Percentiles rank a stretch among this genome's conserved stretches.
phyloP scores from a whole-genome alignment of 2,797 vertebrate genomes.

The Sus cebifrons region DNA sequence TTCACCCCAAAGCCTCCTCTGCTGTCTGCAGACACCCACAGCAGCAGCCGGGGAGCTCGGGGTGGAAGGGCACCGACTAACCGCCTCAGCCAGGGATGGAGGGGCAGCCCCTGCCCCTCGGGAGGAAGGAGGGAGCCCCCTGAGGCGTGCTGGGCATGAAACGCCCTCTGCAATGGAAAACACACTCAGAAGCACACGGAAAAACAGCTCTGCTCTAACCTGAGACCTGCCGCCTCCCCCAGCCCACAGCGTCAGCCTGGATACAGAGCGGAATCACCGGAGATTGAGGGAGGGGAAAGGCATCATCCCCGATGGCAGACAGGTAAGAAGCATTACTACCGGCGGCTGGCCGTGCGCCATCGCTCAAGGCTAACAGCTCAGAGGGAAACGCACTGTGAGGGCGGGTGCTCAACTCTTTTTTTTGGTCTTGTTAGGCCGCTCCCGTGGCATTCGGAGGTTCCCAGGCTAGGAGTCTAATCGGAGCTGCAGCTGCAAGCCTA shows the following conservation, averaged over 20 bases:
- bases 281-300: slow-evolving; percentile 7
- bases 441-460: no score
- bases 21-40: slow-evolving; percentile 60
- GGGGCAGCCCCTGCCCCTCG: neutral
- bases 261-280: neutral
- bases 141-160: neutral
- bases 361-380: neutral
- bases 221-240: neutral
- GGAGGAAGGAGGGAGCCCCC: neutral
- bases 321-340: neutral
- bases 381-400: neutral
- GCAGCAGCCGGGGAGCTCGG: slow-evolving; percentile 18
- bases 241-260: neutral
- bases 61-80: neutral
- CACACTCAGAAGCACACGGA: neutral
- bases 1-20: slow-evolving; percentile 14
- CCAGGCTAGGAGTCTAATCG: no score
- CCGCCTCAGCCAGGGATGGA: neutral
- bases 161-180: slow-evolving; percentile 1
- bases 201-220: slow-evolving; percentile 2
- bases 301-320: neutral
- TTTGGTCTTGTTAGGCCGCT: no score
- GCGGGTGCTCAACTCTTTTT: neutral
- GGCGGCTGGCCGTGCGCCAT: neutral
- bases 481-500: no score